phyloP scores from a whole-genome alignment of 2,113 vertebrate genomes.

The Epinephelus cyanopodus region DNA sequence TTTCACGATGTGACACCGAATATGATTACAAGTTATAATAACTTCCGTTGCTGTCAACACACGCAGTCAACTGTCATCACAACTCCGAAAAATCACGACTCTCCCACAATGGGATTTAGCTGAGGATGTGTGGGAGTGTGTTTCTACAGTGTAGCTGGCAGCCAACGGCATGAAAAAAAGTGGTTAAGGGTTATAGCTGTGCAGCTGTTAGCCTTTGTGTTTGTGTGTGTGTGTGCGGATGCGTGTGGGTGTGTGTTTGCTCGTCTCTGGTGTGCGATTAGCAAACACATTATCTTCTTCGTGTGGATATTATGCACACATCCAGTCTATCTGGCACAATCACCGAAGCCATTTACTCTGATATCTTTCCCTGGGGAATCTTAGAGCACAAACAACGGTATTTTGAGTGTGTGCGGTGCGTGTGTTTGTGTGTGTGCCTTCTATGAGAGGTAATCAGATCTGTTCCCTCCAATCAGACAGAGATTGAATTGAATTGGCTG shows the following conservation, averaged over 20 bases:
- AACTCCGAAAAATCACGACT: constrained; percentile 47
- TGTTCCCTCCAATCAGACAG: constrained; percentile 78
- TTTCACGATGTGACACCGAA: constrained; percentile 41
- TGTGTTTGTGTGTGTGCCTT: constrained; percentile 42
- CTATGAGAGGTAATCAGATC: constrained; percentile 75
- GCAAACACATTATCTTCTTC: constrained; percentile 81
- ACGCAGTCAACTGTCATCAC: constrained; percentile 59
- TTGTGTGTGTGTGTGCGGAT: constrained; percentile 12
- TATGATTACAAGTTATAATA: constrained; percentile 57
- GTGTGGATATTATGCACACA: constrained; percentile 80
- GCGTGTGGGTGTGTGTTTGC: constrained; percentile 58
- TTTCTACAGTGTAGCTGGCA: constrained; percentile 62
- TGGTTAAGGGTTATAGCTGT: constrained; percentile 78
- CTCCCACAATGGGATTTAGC: constrained; percentile 47
- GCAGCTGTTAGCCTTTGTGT: constrained; percentile 74
- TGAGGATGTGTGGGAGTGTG: constrained; percentile 60
- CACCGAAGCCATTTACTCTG: constrained; percentile 72
- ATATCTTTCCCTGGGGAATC: constrained; percentile 75
- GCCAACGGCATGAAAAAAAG: constrained; percentile 70
- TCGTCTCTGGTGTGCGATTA: constrained; percentile 80
- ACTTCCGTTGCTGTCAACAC: constrained; percentile 62
- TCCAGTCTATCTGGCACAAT: constrained; percentile 82
- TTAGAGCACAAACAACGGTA: constrained; percentile 68
- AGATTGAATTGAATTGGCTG: constrained; percentile 74
- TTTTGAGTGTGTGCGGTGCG: constrained; percentile 48